Conservation (phyloP, 2,797 vertebrate species). For the Melanogrammus aeglefinus region DNA sequence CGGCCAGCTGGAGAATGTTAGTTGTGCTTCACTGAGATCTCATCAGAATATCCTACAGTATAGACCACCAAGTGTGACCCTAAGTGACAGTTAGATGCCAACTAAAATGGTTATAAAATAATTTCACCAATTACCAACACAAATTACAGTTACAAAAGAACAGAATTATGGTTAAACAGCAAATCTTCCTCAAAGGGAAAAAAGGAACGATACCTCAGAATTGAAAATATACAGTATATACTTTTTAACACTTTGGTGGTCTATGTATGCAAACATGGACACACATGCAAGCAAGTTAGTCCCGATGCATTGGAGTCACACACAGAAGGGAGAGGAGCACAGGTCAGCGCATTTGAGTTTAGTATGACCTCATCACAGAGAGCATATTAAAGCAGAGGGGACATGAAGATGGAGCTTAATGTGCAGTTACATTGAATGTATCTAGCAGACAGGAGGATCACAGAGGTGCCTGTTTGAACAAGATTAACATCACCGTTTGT, state of each 20-base stretch:
- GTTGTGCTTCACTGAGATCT: conserved; percentile 27
- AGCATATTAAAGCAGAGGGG: conserved; percentile 1
- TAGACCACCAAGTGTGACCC: conserved; percentile 2
- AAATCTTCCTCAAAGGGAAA: background rate
- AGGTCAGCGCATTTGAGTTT: background rate
- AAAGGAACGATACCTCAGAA: background rate
- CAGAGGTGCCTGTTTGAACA: background rate
- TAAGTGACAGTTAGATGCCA: background rate
- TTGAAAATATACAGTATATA: background rate
- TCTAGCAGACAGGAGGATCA: background rate
- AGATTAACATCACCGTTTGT: background rate
- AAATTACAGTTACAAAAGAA: background rate
- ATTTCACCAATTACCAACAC: background rate
- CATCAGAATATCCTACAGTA: conserved; percentile 7
- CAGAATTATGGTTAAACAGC: background rate
- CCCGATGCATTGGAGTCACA: background rate
- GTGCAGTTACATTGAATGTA: background rate
- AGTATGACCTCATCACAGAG: background rate
- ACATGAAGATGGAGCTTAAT: background rate
- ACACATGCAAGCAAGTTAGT: conserved; percentile 6
- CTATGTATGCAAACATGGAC: conserved; percentile 24
- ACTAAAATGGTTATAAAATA: background rate
- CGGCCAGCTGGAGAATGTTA: conserved; percentile 43
- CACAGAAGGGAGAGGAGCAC: background rate
- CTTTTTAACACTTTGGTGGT: background rate